phyloP scores from a whole-genome alignment of 2,113 vertebrate species.

The Ursus arctos region DNA sequence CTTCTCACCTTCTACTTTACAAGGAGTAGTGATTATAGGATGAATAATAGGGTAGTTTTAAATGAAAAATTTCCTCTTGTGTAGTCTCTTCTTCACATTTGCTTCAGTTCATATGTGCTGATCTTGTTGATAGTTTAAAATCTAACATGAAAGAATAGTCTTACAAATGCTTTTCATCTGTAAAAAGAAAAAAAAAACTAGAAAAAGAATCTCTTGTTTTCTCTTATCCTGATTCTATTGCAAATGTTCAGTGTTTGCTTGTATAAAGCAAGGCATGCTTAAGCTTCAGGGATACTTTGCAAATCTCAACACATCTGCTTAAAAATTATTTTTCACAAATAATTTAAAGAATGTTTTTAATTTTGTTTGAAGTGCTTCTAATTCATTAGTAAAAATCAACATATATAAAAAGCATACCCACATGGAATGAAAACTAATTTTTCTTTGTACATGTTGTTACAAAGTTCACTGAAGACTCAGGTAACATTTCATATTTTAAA shows the following conservation, averaged over 20 bases:
- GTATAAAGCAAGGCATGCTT: background rate
- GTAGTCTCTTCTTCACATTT: background rate
- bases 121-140: constrained; percentile 23
- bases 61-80: background rate
- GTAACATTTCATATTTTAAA: background rate
- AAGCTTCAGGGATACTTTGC: background rate
- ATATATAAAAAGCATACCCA: background rate
- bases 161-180: background rate
- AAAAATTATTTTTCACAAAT: background rate
- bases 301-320: background rate
- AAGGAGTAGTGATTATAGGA: background rate
- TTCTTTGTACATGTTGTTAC: background rate
- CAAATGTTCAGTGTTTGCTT: background rate
- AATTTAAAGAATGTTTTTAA: background rate
- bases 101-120: background rate
- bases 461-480: background rate
- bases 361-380: background rate
- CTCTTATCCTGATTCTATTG: background rate
- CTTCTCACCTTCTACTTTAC: background rate
- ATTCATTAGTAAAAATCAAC: background rate
- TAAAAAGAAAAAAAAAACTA: background rate
- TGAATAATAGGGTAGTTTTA: background rate
- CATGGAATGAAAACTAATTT: background rate
- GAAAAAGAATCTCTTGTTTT: background rate
- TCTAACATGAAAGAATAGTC: background rate